Evolutionary conservation across 2,797 vertebrate species (phyloP).

Genomic region (Phoxinus dragarum): DNA sequence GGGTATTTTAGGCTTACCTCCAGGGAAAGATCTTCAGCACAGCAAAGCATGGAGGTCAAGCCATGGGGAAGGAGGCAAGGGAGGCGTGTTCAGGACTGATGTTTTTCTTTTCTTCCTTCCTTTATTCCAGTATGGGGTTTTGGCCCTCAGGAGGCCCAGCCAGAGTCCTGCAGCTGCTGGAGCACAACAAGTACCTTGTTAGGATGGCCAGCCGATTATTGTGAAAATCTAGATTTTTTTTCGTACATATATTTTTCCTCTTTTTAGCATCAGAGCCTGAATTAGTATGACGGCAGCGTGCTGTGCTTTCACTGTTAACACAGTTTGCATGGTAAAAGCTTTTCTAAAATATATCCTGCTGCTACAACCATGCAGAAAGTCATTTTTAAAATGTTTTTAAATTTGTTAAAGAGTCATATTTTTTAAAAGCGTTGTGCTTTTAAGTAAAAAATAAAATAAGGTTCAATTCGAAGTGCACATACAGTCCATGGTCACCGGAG

Average conservation of each 20-base stretch:
- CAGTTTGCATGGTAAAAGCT: not conserved
- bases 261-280: not conserved
- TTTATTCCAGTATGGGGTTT: constrained; percentile 8
- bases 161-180: constrained; percentile 21
- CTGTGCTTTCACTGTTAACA: not conserved
- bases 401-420: too few relatives aligned
- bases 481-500: not conserved
- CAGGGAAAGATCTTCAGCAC: constrained; percentile 77
- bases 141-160: constrained; percentile 16
- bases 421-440: not conserved
- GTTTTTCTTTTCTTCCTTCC: constrained; percentile 5
- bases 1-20: constrained; percentile 68
- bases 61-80: constrained; percentile 72
- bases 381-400: not conserved
- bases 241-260: not conserved
- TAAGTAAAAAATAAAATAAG: not conserved
- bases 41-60: constrained; percentile 71
- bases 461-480: not conserved
- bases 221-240: not conserved
- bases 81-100: constrained; percentile 25
- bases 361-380: not conserved
- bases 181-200: not conserved
- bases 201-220: not conserved
- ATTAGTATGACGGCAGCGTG: not conserved
- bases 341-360: not conserved